Evolutionary conservation across 92 coral and sea anemone genomes (phyloP), one percentile per base, ranked within the genome.

Genomic region (Parazoanthus atlanticus): DNA sequence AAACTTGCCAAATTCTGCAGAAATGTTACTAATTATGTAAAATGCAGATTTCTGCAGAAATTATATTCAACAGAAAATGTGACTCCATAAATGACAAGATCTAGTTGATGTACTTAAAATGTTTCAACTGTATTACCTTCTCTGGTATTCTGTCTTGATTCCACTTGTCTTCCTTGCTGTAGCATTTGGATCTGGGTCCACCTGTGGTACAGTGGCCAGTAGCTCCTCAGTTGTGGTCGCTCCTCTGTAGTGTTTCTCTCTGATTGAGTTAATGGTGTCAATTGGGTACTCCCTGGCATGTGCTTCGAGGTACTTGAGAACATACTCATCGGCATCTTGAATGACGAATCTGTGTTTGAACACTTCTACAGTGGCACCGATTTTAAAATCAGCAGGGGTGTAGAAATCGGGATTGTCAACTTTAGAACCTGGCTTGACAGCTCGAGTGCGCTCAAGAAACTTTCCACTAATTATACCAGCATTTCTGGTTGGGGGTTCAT

Each of bases 381-480:
- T 97, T 67, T 89, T 88, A 86, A 97, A 97, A 91, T 97, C 99
- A 16, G 97, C 99, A 3, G 99, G 99, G 38, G 96, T 95, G 89
- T 97, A 97, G 92, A 97, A 97, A 33, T 90, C 96, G 17, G 99
- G 99, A 76, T 97, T 97, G 91, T 97, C 98, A n/a, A 94, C 95
- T 30, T 96, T 93, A 8, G 97, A 93, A 12, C 99, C 98, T 47
- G 99, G 98, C 70, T 97, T 97, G 58, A 93, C 93, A 6, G 98
- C 99, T 85, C 90, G 86, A 8, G 99, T 97, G n/a, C 99, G 98
- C 72, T 97, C 96, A 4, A 97, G 96, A 91, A 95, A 97, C 89
- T 97, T 95, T 8, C 99, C 99, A 79, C 99, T 96, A 86, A 97
- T 93, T 61, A 97, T 97, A 28, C 99, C 99, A 30, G 99, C 99